Conservation (phyloP, 2,888 invertebrate species). For the Cataglyphis altisquamis region DNA sequence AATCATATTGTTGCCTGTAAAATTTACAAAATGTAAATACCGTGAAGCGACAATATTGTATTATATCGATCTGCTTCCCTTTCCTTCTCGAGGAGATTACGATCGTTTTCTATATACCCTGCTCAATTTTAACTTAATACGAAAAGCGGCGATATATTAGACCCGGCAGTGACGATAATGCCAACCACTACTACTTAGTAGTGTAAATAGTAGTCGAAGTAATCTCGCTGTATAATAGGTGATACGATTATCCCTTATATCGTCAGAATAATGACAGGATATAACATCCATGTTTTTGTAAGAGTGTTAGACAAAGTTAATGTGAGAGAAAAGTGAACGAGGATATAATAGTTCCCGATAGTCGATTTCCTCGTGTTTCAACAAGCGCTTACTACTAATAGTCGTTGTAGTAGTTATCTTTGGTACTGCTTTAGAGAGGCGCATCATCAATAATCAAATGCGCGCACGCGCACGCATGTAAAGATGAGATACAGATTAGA, state of each 20-base stretch:
- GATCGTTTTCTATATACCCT: slow-evolving; percentile 53
- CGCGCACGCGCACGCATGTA: slow-evolving; percentile 33
- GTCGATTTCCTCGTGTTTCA: slow-evolving; percentile 64
- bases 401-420: slow-evolving; percentile 70
- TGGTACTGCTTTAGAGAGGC: slow-evolving; percentile 61
- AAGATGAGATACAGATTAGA: slow-evolving; percentile 56
- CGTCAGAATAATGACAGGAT: not conserved
- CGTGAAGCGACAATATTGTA: not conserved
- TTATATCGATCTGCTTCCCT: not conserved
- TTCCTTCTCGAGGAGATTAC: slow-evolving; percentile 8
- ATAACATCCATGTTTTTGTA: slow-evolving; percentile 9
- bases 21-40: slow-evolving; percentile 7
- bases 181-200: slow-evolving; percentile 52
- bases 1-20: not conserved
- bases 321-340: slow-evolving; percentile 29
- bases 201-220: not conserved
- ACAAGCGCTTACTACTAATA: slow-evolving; percentile 73
- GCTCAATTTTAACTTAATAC: slow-evolving; percentile 56
- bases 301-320: slow-evolving; percentile 15
- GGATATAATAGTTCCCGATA: slow-evolving; percentile 5
- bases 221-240: slow-evolving; percentile 20
- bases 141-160: slow-evolving; percentile 59
- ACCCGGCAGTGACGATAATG: slow-evolving; percentile 71
- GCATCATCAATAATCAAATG: slow-evolving; percentile 65
- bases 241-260: not conserved